Conservation (phyloP, 2,113 vertebrate genomes). For the Calyptommatus sinebrachiatus region DNA sequence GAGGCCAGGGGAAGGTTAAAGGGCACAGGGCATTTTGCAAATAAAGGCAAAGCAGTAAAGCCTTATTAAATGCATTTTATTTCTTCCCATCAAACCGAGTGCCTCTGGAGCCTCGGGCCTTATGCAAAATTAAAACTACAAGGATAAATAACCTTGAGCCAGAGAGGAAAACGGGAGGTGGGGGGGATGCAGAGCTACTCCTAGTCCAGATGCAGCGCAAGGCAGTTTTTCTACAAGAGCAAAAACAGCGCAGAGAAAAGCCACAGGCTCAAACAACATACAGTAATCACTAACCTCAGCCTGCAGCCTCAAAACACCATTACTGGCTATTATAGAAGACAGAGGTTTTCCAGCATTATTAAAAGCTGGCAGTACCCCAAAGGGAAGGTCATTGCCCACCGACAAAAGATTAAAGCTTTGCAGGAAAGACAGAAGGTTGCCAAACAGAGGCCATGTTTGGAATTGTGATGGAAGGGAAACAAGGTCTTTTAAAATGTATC, state of each 20-base stretch:
- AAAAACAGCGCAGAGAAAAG: conserved; percentile 10
- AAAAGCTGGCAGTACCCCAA: neutral
- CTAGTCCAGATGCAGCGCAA: neutral
- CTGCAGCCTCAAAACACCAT: neutral
- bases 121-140: conserved; percentile 37
- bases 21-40: conserved; percentile 1
- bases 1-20: neutral
- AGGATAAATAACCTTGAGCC: conserved; percentile 10
- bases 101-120: conserved; percentile 15
- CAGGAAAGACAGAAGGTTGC: neutral
- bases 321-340: neutral
- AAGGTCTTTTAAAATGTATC: no score
- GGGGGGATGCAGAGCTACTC: neutral
- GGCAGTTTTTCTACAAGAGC: neutral
- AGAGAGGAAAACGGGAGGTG: neutral
- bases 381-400: neutral
- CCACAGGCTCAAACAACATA: neutral
- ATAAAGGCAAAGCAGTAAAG: conserved; percentile 11
- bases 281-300: conserved; percentile 27
- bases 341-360: neutral
- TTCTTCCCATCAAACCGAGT: conserved; percentile 2
- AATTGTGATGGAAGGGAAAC: neutral
- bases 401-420: neutral
- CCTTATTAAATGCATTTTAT: neutral
- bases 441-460: neutral